Evolutionary conservation across 2,113 vertebrate species (phyloP).

Genomic region (Carettochelys insculpta): DNA sequence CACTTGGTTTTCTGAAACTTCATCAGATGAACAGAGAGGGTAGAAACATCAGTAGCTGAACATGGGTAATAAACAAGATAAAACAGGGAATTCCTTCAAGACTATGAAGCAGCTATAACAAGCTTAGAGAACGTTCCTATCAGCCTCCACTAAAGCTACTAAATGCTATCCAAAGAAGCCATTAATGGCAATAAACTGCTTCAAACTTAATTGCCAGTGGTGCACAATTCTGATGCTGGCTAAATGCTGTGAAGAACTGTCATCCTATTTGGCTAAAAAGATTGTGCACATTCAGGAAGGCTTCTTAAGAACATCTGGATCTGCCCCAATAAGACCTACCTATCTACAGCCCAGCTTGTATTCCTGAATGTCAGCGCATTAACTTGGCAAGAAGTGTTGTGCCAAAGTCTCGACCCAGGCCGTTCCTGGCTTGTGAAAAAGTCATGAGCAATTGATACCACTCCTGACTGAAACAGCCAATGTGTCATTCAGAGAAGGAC

Average conservation of each 20-base stretch:
- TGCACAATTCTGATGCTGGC: background rate
- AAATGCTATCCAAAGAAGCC: background rate
- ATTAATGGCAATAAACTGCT: background rate
- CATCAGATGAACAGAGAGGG: background rate
- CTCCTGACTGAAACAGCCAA: background rate
- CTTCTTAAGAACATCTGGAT: background rate
- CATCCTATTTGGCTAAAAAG: background rate
- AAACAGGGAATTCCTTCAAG: background rate
- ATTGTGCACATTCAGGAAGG: background rate
- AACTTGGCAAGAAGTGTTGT: background rate
- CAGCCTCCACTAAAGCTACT: background rate
- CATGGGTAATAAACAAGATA: background rate
- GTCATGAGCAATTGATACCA: background rate
- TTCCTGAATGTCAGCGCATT: background rate
- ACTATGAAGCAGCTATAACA: background rate
- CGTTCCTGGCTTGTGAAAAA: background rate
- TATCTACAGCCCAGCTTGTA: background rate
- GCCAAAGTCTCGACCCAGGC: background rate
- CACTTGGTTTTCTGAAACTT: background rate
- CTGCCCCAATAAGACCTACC: background rate
- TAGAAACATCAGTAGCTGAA: background rate
- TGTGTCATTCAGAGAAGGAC: background rate
- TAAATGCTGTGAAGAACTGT: background rate
- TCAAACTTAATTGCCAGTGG: background rate
- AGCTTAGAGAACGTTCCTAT: background rate